Evolutionary conservation across 2,888 invertebrate genomes (phyloP).

Genomic region (Epirrhoe alternata): DNA sequence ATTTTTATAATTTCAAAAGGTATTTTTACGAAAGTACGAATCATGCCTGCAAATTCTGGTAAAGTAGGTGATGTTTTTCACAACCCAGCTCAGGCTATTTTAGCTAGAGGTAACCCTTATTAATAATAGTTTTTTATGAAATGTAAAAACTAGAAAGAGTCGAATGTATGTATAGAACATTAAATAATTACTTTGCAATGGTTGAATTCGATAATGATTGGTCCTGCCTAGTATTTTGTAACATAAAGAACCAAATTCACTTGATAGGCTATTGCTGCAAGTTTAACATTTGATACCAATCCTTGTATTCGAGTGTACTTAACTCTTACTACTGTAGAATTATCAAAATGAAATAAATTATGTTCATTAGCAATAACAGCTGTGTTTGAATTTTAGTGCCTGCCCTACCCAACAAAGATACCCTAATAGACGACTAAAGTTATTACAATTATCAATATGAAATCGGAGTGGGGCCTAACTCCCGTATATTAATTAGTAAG

Average conservation of each 20-base stretch:
- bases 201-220: constrained; percentile 54
- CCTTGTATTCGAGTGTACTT: constrained; percentile 85
- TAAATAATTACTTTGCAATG: constrained; percentile 23
- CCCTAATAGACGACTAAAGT: neutral
- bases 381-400: constrained; percentile 49
- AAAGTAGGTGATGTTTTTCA: neutral
- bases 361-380: constrained; percentile 76
- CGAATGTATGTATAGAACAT: neutral
- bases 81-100: constrained; percentile 5
- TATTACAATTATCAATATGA: too few species aligned
- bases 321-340: constrained; percentile 82
- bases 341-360: constrained; percentile 82
- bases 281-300: constrained; percentile 84
- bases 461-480: neutral
- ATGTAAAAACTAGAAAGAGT: constrained; percentile 32
- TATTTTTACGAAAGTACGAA: constrained; percentile 21
- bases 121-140: constrained; percentile 18
- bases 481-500: too few species aligned
- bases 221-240: constrained; percentile 67
- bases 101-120: constrained; percentile 8
- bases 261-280: constrained; percentile 77
- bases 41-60: neutral
- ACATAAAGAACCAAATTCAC: constrained; percentile 79
- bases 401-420: constrained; percentile 19
- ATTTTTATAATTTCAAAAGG: neutral